These are phyloP conservation scores for Anthopleura sola DNA, from an alignment of 64 coral and sea anemone species.

Conservation along the genomic window DNA sequence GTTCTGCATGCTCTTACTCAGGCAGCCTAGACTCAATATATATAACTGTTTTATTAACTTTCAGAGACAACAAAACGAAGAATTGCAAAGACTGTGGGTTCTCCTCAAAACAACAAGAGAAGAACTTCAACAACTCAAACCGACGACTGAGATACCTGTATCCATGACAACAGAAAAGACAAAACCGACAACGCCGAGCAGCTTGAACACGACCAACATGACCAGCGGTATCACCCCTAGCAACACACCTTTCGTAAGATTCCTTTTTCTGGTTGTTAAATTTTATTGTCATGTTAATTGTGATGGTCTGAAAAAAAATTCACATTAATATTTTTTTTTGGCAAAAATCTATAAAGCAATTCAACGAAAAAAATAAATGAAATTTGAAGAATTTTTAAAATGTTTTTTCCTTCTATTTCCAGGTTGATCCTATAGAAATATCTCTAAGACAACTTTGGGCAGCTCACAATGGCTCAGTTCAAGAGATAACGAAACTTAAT, in stretches of 20 bases:
- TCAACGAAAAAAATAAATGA: too few relatives aligned
- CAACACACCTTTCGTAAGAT: constrained; percentile 1
- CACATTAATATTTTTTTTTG: too few relatives aligned
- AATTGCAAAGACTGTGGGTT: neutral
- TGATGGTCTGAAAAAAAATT: too few relatives aligned
- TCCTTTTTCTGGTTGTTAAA: neutral
- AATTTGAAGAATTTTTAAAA: neutral
- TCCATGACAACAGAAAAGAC: constrained; percentile 1
- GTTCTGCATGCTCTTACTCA: too few relatives aligned
- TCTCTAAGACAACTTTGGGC: neutral
- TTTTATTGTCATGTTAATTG: neutral
- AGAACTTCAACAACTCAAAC: neutral
- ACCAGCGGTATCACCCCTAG: neutral
- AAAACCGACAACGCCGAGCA: neutral
- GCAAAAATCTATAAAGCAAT: too few relatives aligned
- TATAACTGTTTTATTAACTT: too few relatives aligned
- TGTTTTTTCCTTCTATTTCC: neutral
- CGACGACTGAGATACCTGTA: neutral
- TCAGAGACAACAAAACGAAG: neutral
- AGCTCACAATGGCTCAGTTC: neutral
- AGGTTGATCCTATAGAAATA: neutral
- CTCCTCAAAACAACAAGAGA: neutral
- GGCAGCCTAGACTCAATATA: too few relatives aligned
- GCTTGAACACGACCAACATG: neutral
- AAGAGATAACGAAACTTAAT: neutral